Evolutionary conservation across 2,797 vertebrate species (phyloP), one percentile per base, ranked within the genome.

Genomic region (Takifugu rubripes): DNA sequence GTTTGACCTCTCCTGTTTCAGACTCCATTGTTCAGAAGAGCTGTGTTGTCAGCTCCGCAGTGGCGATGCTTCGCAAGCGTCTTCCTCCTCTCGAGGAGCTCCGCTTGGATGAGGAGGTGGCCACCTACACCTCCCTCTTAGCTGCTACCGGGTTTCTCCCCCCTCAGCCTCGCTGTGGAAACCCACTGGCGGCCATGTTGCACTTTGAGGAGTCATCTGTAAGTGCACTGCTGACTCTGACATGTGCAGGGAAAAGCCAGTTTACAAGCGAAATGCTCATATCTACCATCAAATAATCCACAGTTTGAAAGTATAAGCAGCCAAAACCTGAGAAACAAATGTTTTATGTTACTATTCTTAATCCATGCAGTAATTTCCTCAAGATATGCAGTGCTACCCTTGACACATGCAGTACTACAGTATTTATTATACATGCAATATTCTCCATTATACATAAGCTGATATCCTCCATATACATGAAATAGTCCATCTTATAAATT

Each of bases 41-140:
- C 8, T 43, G 48, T 21, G 44, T 49, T 15, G 36, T 64, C 49
- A 84, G 70, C 69, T 70, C 57, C 4, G 70, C 74, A 0, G 62
- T 74, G 17, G 67, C 75, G 1, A 55, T 85, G 58, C 72, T 90
- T 56, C 84, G 76, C 17, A 85, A 75, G 3, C 83, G 82, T 53
- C 44, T 85, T 4, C 82, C 71, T 52, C 59, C 70, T 8, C 59
- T 89, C 43, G 87, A 89, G 62, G 90, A 92, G 57, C 61, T 84
- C 56, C 82, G 81, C 27, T 26, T 92, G 79, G 90, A 93, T 7
- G 88, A 90, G 26, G 92, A 93, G 64, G 90, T 92, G 59, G 83
- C 90, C 53, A 83, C 68, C 56, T 91, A 85, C 80, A 88, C 82
- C 25, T 85, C 85, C 0, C 61, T 58, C 50, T 43, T 44, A 1